These are phyloP conservation scores for Papilio xuthus DNA, from an alignment of 1,140 invertebrate genomes.

Conservation along the genomic window DNA sequence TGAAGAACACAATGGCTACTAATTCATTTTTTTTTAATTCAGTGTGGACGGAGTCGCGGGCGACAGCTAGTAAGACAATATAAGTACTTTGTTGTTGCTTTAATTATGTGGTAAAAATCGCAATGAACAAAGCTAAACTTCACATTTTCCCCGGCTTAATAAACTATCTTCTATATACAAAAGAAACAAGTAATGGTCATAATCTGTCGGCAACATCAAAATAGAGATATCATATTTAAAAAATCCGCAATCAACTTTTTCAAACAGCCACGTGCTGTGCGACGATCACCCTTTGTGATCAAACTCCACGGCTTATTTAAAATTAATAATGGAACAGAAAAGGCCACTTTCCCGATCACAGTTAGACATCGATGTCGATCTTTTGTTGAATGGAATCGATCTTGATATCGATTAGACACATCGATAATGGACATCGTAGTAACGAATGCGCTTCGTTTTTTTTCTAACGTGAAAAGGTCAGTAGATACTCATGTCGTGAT, in stretches of 20 bases:
- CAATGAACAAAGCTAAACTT: not conserved
- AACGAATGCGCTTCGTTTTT: constrained; percentile 44
- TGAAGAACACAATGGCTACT: too few species aligned
- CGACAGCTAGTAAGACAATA: too few species aligned
- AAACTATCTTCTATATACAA: not conserved
- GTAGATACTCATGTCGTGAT: constrained; percentile 34
- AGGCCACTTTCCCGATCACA: constrained; percentile 74
- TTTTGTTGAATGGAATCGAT: constrained; percentile 73
- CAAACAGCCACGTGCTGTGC: constrained; percentile 46
- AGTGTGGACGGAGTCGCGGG: too few species aligned
- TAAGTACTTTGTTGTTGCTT: too few species aligned
- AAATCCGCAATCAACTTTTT: constrained; percentile 46
- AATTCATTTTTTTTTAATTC: too few species aligned
- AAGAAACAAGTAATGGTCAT: not conserved
- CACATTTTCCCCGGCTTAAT: not conserved
- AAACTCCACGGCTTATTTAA: constrained; percentile 68
- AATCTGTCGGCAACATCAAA: constrained; percentile 39
- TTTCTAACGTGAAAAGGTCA: constrained; percentile 55
- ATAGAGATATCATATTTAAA: constrained; percentile 27
- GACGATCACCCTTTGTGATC: constrained; percentile 57
- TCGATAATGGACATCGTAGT: constrained; percentile 56
- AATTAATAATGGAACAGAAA: constrained; percentile 74
- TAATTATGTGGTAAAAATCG: not conserved
- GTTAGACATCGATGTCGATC: constrained; percentile 77
- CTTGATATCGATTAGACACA: constrained; percentile 64